These are phyloP conservation scores for Gulo gulo DNA, from an alignment of 2,113 vertebrate genomes.

Conservation along the genomic window DNA sequence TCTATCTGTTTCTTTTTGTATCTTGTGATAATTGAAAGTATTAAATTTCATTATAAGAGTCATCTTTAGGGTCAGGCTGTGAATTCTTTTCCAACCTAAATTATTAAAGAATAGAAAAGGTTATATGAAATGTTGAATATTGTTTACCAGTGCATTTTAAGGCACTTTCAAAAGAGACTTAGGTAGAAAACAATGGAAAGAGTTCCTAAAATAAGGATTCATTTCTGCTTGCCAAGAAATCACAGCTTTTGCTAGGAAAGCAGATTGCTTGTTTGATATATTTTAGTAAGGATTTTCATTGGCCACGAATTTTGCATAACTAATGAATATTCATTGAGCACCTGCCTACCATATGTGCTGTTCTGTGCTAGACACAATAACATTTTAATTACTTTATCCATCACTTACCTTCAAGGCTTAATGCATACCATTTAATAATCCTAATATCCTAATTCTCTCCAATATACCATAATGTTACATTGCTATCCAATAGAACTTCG, in stretches of 20 bases:
- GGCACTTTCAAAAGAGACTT: background rate
- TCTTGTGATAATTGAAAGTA: background rate
- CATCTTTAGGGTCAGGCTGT: background rate
- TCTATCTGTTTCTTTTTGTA: background rate
- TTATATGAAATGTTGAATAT: background rate
- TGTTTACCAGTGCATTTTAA: conserved; percentile 17
- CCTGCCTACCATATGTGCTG: background rate
- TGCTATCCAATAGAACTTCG: background rate
- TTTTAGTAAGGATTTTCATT: conserved; percentile 34
- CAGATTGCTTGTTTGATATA: background rate
- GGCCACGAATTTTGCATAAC: background rate
- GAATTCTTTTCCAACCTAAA: background rate
- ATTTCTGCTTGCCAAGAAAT: background rate
- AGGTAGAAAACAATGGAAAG: background rate
- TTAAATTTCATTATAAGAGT: background rate
- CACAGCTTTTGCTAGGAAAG: conserved; percentile 23
- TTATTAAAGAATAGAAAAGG: background rate
- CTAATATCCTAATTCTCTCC: background rate
- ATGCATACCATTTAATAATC: background rate
- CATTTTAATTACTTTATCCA: background rate
- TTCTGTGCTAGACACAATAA: background rate
- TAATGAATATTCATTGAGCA: background rate
- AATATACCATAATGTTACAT: background rate
- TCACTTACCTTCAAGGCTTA: background rate
- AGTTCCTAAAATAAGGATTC: background rate